Conservation (phyloP, 2,888 invertebrate species). For the Phengaris arion region DNA sequence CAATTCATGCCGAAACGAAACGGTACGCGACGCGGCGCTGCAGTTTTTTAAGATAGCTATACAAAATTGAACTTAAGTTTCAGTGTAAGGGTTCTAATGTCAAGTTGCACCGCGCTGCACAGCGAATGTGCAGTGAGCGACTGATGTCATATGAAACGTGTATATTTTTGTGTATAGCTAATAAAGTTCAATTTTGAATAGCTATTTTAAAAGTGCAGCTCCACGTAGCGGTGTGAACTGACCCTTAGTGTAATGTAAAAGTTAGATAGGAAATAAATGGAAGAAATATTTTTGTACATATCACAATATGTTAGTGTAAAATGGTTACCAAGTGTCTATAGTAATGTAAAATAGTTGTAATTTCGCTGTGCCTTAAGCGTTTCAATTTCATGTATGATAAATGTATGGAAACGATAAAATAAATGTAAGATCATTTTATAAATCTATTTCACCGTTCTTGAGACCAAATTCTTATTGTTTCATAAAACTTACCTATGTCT, state of each 20-base stretch:
- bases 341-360: constrained; percentile 69
- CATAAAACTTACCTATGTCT: constrained; percentile 36
- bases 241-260: constrained; percentile 39
- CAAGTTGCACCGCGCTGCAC: too few species aligned
- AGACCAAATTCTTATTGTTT: constrained; percentile 51
- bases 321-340: constrained; percentile 74
- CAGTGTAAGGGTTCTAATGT: too few species aligned
- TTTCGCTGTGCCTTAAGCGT: constrained; percentile 78
- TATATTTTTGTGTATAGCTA: too few species aligned
- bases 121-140: too few species aligned
- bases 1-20: too few species aligned
- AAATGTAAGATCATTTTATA: constrained; percentile 63
- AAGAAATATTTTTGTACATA: constrained; percentile 78
- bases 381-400: constrained; percentile 70
- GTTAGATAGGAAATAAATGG: constrained; percentile 58
- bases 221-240: too few species aligned
- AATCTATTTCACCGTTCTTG: constrained; percentile 56
- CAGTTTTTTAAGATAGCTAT: too few species aligned
- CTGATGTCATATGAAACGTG: too few species aligned
- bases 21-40: too few species aligned
- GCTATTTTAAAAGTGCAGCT: too few species aligned
- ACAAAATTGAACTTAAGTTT: too few species aligned
- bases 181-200: too few species aligned
- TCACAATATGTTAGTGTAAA: constrained; percentile 67
- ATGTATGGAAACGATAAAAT: constrained; percentile 58